Base-by-base conservation (phyloP, 2,888 invertebrate species). In the Automeris io region DNA sequence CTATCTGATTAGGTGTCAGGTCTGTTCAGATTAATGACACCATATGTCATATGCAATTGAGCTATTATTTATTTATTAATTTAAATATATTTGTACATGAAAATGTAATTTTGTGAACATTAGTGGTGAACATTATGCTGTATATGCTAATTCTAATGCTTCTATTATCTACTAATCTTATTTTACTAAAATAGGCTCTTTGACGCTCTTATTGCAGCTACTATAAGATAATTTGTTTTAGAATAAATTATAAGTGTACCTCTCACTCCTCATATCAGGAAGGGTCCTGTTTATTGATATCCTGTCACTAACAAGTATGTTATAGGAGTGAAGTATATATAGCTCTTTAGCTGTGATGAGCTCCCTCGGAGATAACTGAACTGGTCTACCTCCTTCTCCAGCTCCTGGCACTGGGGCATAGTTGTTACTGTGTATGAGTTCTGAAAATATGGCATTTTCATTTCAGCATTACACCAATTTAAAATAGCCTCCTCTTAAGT, bases 251-350 rank as follows among this genome's bases (percentile, higher is more conserved):
- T 13, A 18, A 21, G 37, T 29, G 47, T 78, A 95, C 95, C 90
- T 91, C 60, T 92, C 91, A 67, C 93, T 92, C 47, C 96, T 82
- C 59, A 94, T 93, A 76, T 97, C 96, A 8, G 94, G 95, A 31
- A 97, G 85, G 41, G 90, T 91, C 54, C 97, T 88, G 66, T 96
- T 95, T 22, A 96, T 86, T 6, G 95, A 93, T 65, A 97, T 95
- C 48, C 92, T 90, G 79, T 97, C 96, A 65, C 95, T 94, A 39
- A 94, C 95, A 73, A 96, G 81, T 51, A 97, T 88, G 70, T 97
- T 97, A 68, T 96, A 97, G 22, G 93, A 91, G 70, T 97, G 96
- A 21, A 97, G 90, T 57, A 91, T 90, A 65, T 92, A 96, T 23
- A 95, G 87, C 46, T 94, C 92, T 59, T 92, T 91, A 88, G 95